These are phyloP conservation scores for Hydractinia symbiolongicarpus DNA, from an alignment of 30 jellyfish, hydroid and myxozoan genomes.

Conservation along the genomic window DNA sequence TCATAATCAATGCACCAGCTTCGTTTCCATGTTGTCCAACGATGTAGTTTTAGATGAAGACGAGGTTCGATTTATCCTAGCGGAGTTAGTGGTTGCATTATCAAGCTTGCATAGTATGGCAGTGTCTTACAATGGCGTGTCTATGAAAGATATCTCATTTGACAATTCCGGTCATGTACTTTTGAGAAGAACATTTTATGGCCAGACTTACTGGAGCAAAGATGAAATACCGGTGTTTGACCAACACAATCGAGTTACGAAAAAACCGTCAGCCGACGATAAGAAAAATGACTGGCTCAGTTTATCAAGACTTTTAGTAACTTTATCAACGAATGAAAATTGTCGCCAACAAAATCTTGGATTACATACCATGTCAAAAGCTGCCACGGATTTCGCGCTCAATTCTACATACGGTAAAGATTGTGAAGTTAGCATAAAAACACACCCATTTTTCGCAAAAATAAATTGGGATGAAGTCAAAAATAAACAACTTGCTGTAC, in stretches of 20 bases:
- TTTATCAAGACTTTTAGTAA: background rate
- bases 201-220: conserved; percentile 2
- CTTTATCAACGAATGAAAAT: too few relatives aligned
- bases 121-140: conserved; percentile 29
- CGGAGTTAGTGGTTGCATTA: conserved; percentile 50
- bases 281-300: background rate
- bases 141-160: conserved; percentile 34
- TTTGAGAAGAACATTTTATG: conserved; percentile 10
- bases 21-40: conserved; percentile 13
- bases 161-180: conserved; percentile 60
- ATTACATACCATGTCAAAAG: too few relatives aligned
- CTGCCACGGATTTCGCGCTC: too few relatives aligned
- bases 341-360: too few relatives aligned
- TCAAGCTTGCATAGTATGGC: conserved; percentile 37
- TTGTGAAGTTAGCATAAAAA: background rate
- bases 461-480: conserved; percentile 15
- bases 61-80: conserved; percentile 31
- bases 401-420: too few relatives aligned
- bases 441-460: conserved; percentile 1
- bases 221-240: background rate
- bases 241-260: background rate
- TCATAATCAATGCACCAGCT: conserved; percentile 31
- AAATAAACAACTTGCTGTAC: conserved; percentile 3
- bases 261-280: background rate
- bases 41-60: conserved; percentile 23